Conservation (phyloP, 2,888 invertebrate species). For the Agriopis marginaria region DNA sequence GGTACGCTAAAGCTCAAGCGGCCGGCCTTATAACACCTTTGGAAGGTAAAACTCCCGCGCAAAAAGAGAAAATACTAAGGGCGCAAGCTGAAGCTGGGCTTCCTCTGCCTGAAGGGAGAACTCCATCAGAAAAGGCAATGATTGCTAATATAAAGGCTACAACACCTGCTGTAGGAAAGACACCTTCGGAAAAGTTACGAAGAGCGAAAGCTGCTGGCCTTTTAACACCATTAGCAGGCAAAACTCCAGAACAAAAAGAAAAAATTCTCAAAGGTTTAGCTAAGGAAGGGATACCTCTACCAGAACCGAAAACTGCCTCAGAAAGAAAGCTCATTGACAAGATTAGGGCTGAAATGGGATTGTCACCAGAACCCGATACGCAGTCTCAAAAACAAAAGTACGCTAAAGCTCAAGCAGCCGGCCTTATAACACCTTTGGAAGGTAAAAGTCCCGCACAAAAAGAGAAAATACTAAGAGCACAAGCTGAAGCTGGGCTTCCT, state of each 20-base stretch:
- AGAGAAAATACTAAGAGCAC: not conserved
- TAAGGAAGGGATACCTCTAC: not conserved
- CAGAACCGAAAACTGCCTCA: not conserved
- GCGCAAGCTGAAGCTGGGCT: not conserved
- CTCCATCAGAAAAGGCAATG: slow-evolving; percentile 41
- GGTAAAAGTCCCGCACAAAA: not conserved
- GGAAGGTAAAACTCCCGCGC: not conserved
- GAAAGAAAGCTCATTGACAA: not conserved
- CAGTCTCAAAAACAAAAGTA: not conserved
- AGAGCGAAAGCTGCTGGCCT: not conserved
- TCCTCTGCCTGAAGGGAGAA: slow-evolving; percentile 20
- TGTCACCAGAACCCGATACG: not conserved
- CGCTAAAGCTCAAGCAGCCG: not conserved
- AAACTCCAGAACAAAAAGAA: not conserved
- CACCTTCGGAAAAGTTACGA: not conserved
- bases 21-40: not conserved
- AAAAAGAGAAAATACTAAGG: not conserved
- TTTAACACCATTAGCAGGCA: not conserved
- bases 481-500: not conserved
- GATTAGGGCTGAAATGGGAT: not conserved
- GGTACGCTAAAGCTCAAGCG: not conserved
- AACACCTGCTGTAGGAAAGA: not conserved
- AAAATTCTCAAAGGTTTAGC: not conserved
- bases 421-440: not conserved
- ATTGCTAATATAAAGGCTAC: not conserved